These are phyloP conservation scores for Eulithis prunata DNA, from an alignment of 2,888 invertebrate genomes.

Conservation along the genomic window DNA sequence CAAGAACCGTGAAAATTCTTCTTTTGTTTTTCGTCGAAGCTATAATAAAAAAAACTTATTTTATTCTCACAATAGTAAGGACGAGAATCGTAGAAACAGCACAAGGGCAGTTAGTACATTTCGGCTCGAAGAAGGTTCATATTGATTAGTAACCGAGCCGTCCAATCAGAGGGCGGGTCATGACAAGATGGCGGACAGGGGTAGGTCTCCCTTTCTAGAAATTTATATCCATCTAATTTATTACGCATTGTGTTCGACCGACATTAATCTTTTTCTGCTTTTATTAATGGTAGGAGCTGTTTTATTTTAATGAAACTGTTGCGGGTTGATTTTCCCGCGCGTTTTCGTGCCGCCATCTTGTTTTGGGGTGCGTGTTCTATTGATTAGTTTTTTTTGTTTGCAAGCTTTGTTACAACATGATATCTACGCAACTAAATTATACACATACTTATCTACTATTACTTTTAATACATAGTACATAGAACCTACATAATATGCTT, in stretches of 20 bases:
- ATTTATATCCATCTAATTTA: conserved; percentile 78
- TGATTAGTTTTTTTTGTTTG: conserved; percentile 34
- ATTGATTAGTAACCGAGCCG: conserved; percentile 72
- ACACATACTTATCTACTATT: no score
- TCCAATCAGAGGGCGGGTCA: conserved; percentile 66
- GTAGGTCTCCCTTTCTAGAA: conserved; percentile 67
- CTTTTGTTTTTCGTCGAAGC: background rate
- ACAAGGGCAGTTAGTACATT: conserved; percentile 33
- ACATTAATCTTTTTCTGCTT: conserved; percentile 82
- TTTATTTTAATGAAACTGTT: conserved; percentile 81
- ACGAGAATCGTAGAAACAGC: conserved; percentile 23
- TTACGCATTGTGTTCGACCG: conserved; percentile 76
- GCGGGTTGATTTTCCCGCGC: conserved; percentile 59
- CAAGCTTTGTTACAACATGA: conserved; percentile 9
- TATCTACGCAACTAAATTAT: background rate
- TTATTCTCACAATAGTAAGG: conserved; percentile 22
- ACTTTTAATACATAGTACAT: no score
- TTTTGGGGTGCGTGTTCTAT: conserved; percentile 37
- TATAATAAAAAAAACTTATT: conserved; percentile 1
- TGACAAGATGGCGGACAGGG: conserved; percentile 73
- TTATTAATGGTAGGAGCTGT: conserved; percentile 78
- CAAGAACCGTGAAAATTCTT: background rate
- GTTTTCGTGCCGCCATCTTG: conserved; percentile 69
- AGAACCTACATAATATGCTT: no score
- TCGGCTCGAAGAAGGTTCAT: conserved; percentile 43